Evolutionary conservation across 2,888 invertebrate genomes (phyloP), one percentile per base, ranked within the genome.

Genomic region (Salticus scenicus): DNA sequence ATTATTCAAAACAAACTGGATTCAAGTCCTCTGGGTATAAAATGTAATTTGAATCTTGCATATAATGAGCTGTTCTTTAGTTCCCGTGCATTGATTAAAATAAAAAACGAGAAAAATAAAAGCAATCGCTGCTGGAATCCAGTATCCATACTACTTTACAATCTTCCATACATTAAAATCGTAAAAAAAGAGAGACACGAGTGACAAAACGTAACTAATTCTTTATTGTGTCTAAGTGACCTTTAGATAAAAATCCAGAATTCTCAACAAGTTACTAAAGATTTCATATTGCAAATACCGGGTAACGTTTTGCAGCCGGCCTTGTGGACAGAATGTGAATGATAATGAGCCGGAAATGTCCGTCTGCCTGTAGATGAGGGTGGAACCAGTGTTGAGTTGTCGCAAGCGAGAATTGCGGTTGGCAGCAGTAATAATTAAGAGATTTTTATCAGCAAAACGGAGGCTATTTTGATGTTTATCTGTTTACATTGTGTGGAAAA

Each of bases 311-410:
- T 80, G 71, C 42, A 17, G 33, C 10, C 72, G 81, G 75, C 81
- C 81, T 81, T 81, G 81, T 51, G n/a, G 27, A 10, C 63, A 20
- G 33, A 81, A 30, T 51, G 69, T 69, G n/a, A 10, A n/a, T n/a
- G 17, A 81, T 75, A 81, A 81, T 81, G 63, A 70, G 37, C 81
- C 74, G 81, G 81, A 81, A 75, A 75, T 81, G 81, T 81, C 42
- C 57, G 67, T 27, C 47, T 47, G 57, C 80, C 64, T 42, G 30
- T 41, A 47, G 24, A 30, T 72, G 80, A 51, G 47, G 73, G 28
- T 24, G 41, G 41, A 37, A 37, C n/a, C 47, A 4, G 57, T 24
- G 57, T 57, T 57, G 20, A 57, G 57, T 5, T 57, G 57, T 57
- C 57, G 24, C 24, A 57, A 57, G 4, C 57, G 37, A 24, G 24